These are phyloP conservation scores for Silurus glanis DNA, from an alignment of 2,113 vertebrate species.

Conservation along the genomic window DNA sequence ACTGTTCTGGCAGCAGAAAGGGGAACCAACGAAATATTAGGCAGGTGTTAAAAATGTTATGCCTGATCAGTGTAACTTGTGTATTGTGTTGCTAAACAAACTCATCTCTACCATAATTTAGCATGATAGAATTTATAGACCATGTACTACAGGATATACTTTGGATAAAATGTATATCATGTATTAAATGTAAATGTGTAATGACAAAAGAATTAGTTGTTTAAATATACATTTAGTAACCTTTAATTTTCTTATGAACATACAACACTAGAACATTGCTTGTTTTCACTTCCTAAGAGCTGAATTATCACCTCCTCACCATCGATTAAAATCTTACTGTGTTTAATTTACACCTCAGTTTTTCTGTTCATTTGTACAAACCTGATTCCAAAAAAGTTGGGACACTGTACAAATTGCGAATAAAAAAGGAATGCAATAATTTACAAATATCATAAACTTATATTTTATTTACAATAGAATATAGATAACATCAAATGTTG, in stretches of 20 bases:
- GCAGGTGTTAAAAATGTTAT: no score
- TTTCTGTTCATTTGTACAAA: not conserved
- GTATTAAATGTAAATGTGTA: not conserved
- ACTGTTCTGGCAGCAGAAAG: no score
- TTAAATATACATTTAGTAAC: not conserved
- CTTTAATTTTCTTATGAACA: not conserved
- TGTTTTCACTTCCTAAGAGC: not conserved
- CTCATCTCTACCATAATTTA: not conserved
- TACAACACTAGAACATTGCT: not conserved
- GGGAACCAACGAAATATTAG: no score
- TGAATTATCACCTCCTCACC: not conserved
- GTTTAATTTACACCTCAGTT: conserved; percentile 5
- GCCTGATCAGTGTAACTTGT: no score
- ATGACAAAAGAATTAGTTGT: no score
- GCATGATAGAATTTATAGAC: not conserved
- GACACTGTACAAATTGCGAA: no score
- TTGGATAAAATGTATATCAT: not conserved
- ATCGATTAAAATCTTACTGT: not conserved
- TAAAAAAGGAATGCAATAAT: no score
- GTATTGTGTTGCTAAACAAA: not conserved
- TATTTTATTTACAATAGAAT: no score
- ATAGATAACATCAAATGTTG: no score
- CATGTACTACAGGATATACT: not conserved
- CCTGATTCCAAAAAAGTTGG: no score
- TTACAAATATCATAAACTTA: no score